Base-by-base conservation (phyloP, 53 echinoderm and acorn worm species). In the Paelopatides confundens region DNA sequence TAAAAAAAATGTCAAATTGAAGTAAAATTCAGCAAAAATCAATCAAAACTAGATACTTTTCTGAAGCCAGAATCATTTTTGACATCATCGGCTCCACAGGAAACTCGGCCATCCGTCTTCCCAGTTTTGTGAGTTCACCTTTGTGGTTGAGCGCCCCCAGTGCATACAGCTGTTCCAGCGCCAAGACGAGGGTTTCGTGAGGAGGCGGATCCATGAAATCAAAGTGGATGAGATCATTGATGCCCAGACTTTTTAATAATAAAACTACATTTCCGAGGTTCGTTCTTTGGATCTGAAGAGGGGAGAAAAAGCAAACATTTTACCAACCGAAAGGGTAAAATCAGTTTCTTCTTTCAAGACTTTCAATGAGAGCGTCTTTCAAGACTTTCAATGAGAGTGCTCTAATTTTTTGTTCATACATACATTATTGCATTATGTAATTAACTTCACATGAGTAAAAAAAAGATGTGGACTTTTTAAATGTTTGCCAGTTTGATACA, bases 171-270 rank as follows among this genome's bases (percentile, higher is more conserved):
- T 97, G 98, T 63, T 97, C 98, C 67, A 97, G 84, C 63, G 95
- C 95, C 37, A 95, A 79, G 83, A 95, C 95, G 28, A 95, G 88
- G 54, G 98, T 97, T 85, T 97, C 98, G 66, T 97, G 98, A 35
- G 98, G 98, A 1, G 98, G 98, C 10, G 98, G 95, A 69, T 95
- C 98, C 98, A 95, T 95, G 77, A 97, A 97, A 82, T 97, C 98
- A 93, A 97, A 97, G 86, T 97, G 98, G 70, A 97, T 97, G 83
- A 97, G 82, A 63, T 97, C 98, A 64, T 97, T 97, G 90, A 97
- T 97, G 13, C 98, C 95, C 6, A 95, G 85, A 23, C 95, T 97
- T 67, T 97, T 97, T 74, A 97, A 87, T 2, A 97, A 91, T 27
- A 97, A 88, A 10, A 97, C 98, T 11, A 95, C 95, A 29, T 97